A percentile compares a stretch with the other conserved stretches of the same genome.
These are phyloP conservation scores for Pinctada fucata DNA, from an alignment of 2,888 invertebrate genomes.

Conservation along the genomic window DNA sequence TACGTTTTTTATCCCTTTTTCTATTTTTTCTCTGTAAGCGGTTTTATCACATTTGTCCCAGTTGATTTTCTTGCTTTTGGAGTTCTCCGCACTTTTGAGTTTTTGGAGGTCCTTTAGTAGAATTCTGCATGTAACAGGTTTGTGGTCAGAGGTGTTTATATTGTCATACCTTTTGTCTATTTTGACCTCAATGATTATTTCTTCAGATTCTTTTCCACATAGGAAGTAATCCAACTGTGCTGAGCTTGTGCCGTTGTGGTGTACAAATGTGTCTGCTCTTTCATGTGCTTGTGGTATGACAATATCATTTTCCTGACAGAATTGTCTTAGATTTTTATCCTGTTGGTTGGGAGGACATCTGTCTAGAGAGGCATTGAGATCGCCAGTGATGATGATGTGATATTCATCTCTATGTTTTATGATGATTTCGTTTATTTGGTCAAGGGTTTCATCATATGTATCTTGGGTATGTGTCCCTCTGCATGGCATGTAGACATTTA, in stretches of 20 bases:
- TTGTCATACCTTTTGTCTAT: neutral
- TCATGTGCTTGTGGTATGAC: neutral
- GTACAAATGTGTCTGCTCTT: neutral
- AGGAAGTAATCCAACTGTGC: constrained; percentile 5
- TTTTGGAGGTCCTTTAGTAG: neutral
- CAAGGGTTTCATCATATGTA: neutral
- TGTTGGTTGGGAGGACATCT: neutral
- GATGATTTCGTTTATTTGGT: neutral
- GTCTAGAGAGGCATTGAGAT: neutral
- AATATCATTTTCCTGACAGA: neutral
- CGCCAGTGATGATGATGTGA: neutral
- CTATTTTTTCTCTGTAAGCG: neutral
- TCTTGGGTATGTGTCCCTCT: neutral
- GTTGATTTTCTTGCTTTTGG: neutral
- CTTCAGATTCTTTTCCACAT: neutral
- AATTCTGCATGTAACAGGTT: neutral
- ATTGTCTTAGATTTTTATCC: neutral
- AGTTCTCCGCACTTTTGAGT: neutral
- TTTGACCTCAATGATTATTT: neutral
- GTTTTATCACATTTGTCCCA: neutral
- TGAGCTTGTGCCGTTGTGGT: neutral
- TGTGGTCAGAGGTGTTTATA: neutral
- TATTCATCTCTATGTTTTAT: neutral
- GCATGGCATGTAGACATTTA: neutral
- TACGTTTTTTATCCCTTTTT: neutral